A percentile compares a stretch with the other conserved stretches of the same genome.
phyloP scores from a whole-genome alignment of 2,113 vertebrate genomes.

The Barbus barbus region DNA sequence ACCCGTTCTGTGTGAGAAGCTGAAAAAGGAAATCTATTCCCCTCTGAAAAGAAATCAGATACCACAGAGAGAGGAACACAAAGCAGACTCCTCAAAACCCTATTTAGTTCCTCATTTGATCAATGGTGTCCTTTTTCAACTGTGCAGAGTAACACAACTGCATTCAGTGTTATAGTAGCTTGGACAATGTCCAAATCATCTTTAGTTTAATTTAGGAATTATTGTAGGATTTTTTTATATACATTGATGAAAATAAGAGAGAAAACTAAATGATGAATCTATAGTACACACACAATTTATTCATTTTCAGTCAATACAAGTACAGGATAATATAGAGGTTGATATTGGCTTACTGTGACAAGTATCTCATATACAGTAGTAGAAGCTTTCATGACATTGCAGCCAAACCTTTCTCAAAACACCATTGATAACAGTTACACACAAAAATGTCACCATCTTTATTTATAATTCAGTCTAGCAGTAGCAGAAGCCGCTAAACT shows the following conservation, averaged over 20 bases:
- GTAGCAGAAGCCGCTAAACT: background rate
- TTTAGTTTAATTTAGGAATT: background rate
- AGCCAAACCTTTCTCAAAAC: slow-evolving; percentile 22
- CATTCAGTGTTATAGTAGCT: background rate
- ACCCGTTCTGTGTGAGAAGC: slow-evolving; percentile 2
- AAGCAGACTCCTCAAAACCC: slow-evolving; percentile 1
- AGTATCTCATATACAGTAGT: background rate
- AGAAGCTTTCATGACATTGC: background rate
- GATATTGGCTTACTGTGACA: background rate
- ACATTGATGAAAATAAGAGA: background rate
- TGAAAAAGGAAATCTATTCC: slow-evolving; percentile 23
- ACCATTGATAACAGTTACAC: background rate
- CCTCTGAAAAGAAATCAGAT: background rate
- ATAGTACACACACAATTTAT: no score
- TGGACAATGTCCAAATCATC: background rate
- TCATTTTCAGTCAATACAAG: background rate
- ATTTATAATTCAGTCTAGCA: slow-evolving; percentile 7
- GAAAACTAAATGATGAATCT: background rate
- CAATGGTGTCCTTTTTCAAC: slow-evolving; percentile 9
- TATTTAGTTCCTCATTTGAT: background rate
- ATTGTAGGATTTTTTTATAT: background rate
- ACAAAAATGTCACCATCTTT: background rate
- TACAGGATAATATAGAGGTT: background rate
- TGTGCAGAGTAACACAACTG: background rate
- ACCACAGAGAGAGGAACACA: slow-evolving; percentile 4